Evolutionary conservation across 2,888 invertebrate genomes (phyloP).

Genomic region (Sycophila texana): DNA sequence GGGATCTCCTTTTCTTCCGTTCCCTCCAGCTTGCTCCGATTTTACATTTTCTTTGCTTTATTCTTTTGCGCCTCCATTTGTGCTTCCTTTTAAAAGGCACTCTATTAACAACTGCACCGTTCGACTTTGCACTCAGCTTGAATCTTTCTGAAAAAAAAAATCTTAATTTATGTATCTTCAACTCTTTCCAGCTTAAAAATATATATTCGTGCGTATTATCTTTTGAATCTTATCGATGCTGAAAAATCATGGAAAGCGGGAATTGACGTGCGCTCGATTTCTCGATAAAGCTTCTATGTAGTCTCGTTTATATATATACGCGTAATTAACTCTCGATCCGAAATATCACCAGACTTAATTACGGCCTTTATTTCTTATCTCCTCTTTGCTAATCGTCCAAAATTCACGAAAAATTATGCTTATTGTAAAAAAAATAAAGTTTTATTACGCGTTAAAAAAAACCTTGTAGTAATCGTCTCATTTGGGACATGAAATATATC

Average conservation of each 20-base stretch:
- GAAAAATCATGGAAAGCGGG: not conserved
- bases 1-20: not conserved
- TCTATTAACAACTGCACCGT: too few relatives aligned
- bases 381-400: not conserved
- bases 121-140: too few relatives aligned
- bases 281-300: not conserved
- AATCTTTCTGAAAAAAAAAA: too few relatives aligned
- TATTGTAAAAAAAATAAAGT: not conserved
- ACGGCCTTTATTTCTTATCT: not conserved
- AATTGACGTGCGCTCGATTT: not conserved
- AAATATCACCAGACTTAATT: too few relatives aligned
- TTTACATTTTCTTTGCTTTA: slow-evolving; percentile 17
- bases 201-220: too few relatives aligned
- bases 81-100: not conserved
- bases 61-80: not conserved
- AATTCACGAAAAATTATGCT: not conserved
- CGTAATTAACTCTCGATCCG: not conserved
- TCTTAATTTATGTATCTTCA: too few relatives aligned
- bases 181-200: too few relatives aligned
- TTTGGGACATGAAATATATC: slow-evolving; percentile 20
- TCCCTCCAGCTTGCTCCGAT: not conserved
- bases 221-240: too few relatives aligned
- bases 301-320: not conserved
- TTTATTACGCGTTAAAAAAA: slow-evolving; percentile 10
- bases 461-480: slow-evolving; percentile 1